Evolutionary conservation across 2,797 vertebrate species (phyloP).

Genomic region (Peromyscus nudipes): DNA sequence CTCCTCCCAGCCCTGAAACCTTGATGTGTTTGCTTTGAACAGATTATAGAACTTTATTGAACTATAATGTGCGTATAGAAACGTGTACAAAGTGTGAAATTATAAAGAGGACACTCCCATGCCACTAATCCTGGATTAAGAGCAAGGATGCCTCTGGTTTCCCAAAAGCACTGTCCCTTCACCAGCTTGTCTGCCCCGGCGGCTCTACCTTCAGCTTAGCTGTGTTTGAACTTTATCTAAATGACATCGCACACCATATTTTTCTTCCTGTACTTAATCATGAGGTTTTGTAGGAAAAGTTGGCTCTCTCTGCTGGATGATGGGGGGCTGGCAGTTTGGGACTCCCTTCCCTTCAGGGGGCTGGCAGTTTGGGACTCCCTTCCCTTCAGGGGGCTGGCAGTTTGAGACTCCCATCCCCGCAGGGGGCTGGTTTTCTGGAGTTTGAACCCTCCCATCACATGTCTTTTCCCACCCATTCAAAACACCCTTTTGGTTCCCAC

Average conservation of each 20-base stretch:
- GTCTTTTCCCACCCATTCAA: no score
- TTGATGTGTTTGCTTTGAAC: conserved; percentile 50
- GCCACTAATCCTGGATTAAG: background rate
- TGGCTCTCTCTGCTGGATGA: background rate
- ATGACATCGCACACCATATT: background rate
- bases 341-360: background rate
- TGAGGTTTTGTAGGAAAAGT: conserved; percentile 25
- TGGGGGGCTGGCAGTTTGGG: background rate
- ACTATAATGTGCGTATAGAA: background rate
- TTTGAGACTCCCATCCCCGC: background rate
- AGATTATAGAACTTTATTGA: conserved; percentile 46
- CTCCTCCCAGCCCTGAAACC: background rate
- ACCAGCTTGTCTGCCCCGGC: background rate
- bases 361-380: background rate
- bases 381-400: no score
- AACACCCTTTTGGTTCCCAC: background rate
- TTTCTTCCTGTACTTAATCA: background rate
- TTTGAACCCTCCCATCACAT: background rate
- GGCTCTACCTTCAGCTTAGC: background rate
- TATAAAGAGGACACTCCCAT: background rate
- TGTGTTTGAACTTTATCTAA: conserved; percentile 29
- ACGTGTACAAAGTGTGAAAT: background rate
- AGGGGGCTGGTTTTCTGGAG: background rate
- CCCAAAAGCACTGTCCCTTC: background rate
- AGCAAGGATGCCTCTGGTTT: background rate